Conservation (phyloP, 2,797 vertebrate genomes). For the Sylvilagus floridanus region DNA sequence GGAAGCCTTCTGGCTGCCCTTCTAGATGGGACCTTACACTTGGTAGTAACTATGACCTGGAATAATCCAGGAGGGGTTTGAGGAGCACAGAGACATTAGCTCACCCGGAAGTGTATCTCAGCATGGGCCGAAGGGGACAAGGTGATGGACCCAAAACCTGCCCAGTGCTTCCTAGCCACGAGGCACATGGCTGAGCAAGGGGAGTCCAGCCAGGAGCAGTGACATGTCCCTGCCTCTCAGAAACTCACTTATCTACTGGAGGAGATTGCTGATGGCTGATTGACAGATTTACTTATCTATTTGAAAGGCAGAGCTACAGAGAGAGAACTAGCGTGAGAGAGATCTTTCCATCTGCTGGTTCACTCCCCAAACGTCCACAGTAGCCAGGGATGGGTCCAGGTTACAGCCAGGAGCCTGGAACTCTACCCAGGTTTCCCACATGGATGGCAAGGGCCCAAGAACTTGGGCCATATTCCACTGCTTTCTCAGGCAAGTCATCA, state of each 20-base stretch:
- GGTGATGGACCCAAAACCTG: not conserved
- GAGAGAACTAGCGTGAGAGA: no score
- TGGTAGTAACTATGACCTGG: not conserved
- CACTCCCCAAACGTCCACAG: no score
- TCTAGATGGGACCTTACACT: not conserved
- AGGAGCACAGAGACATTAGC: not conserved
- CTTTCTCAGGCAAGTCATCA: no score
- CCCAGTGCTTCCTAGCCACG: not conserved
- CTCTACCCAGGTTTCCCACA: no score
- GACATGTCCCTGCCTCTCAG: not conserved
- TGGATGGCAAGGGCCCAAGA: no score
- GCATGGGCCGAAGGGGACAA: not conserved
- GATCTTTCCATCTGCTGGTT: no score
- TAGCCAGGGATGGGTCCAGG: no score
- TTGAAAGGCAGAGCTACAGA: no score
- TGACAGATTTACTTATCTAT: no score
- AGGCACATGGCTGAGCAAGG: not conserved
- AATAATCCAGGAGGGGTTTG: not conserved
- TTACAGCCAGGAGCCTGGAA: no score
- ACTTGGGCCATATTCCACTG: no score
- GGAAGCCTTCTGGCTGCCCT: not conserved
- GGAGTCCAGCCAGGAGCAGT: not conserved
- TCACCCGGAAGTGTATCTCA: not conserved
- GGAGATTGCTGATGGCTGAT: not conserved
- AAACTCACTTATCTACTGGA: not conserved